These are phyloP conservation scores for Delichon dasypus DNA, from an alignment of 2,797 vertebrate species.

Conservation along the genomic window DNA sequence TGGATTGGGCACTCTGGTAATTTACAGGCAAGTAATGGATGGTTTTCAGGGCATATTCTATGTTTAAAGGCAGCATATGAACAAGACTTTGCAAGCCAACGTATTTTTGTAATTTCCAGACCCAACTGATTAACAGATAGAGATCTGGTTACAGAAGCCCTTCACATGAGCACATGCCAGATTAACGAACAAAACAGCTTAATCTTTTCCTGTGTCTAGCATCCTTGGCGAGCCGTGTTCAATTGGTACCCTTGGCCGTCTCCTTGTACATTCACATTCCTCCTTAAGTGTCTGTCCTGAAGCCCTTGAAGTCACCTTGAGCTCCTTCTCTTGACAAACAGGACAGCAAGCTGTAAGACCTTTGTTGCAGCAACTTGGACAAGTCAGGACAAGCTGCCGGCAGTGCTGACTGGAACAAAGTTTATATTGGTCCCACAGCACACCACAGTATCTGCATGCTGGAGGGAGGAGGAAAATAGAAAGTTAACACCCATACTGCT, in stretches of 20 bases:
- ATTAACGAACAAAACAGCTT: neutral
- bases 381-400: slow-evolving; percentile 91
- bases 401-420: slow-evolving; percentile 89
- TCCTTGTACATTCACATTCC: slow-evolving; percentile 91
- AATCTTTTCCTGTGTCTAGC: neutral
- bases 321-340: slow-evolving; percentile 84
- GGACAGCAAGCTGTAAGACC: slow-evolving; percentile 90
- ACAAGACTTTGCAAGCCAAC: neutral
- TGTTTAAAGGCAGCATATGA: neutral
- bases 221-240: slow-evolving; percentile 59
- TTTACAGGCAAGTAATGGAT: neutral
- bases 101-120: neutral
- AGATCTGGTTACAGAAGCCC: neutral
- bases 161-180: neutral
- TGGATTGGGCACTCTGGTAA: slow-evolving; percentile 1
- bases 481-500: neutral
- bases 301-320: neutral
- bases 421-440: slow-evolving; percentile 89
- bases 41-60: neutral
- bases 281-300: slow-evolving; percentile 77
- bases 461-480: slow-evolving; percentile 19
- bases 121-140: neutral
- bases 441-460: slow-evolving; percentile 91
- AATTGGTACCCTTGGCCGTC: slow-evolving; percentile 84
- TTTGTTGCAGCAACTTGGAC: slow-evolving; percentile 78